Base-by-base conservation (phyloP, 2,113 vertebrate species). In the Falco punctatus region DNA sequence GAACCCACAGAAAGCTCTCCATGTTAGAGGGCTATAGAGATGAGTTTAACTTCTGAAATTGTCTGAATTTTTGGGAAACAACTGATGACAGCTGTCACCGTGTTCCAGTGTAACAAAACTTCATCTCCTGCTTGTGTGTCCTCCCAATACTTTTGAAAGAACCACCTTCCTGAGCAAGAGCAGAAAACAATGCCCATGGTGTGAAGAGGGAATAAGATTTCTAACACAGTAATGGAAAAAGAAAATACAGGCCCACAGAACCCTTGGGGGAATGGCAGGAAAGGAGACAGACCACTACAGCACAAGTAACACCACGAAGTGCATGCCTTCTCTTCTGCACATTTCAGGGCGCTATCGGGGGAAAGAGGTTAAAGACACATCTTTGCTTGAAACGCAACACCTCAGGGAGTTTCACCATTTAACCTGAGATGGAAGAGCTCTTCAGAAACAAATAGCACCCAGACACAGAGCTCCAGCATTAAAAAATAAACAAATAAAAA, bases 181-280 rank as follows among this genome's bases (percentile, higher is more conserved):
- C 7, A 54, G 44, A 49, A 81, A 90, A 69, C 14, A 40, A 15
- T 3, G 27, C 1, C 1, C 2, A 2, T 3, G 13, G 44, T 1
- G 1, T 16, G 73, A 59, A 19, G 33, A 52, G 33, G 22, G 46
- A 61, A 54, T 21, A 55, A 46, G 13, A 30, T 13, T 67, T 67
- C n/a, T 40, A 62, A 44, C 6, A 20, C 0, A 35, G 20, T 2
- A 42, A 61, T 0, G 6, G n/a, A 27, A 48, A n/a, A 69, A 33
- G 32, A 30, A 77, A 81, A 59, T 6, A 5, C 67, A 84, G 40
- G 33, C 24, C 11, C 24, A 17, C 35, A 38, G n/a, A 74, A 49
- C 5, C 9, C 32, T 40, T 7, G 30, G 13, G 54, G 11, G 23
- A 22, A 73, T 21, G 49, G 49, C n/a, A 92, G n/a, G 58, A 54